A percentile compares a stretch with the other conserved stretches of the same genome.
These are phyloP conservation scores for Apis laboriosa DNA, from an alignment of 1,140 invertebrate species.

Conservation along the genomic window DNA sequence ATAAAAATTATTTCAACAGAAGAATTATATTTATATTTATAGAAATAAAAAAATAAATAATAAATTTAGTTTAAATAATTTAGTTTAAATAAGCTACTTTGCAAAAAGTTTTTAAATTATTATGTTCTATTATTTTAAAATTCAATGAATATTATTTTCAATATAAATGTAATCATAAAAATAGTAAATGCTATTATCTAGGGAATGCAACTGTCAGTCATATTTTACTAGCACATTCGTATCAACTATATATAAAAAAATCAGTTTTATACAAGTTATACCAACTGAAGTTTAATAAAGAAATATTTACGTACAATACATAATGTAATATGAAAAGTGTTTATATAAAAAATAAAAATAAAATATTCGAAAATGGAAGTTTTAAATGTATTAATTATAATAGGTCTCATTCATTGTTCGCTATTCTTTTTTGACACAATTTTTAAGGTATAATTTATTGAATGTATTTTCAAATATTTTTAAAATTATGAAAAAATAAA, in stretches of 20 bases:
- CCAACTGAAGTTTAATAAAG: not conserved
- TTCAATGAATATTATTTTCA: not conserved
- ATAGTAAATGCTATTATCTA: slow-evolving; percentile 7
- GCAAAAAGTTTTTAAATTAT: not conserved
- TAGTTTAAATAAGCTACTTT: not conserved
- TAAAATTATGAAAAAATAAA: not conserved
- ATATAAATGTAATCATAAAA: not conserved
- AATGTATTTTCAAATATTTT: not conserved
- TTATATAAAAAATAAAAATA: slow-evolving; percentile 21
- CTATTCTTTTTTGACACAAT: slow-evolving; percentile 87
- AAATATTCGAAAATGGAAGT: slow-evolving; percentile 73
- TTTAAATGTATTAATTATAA: slow-evolving; percentile 73
- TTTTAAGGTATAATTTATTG: slow-evolving; percentile 83
- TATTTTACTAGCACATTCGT: not conserved
- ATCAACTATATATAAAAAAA: not conserved
- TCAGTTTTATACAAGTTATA: not conserved
- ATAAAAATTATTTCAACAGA: not conserved
- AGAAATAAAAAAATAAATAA: no score
- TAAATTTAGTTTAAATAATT: not conserved
- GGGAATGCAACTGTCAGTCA: slow-evolving; percentile 21
- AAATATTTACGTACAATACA: not conserved
- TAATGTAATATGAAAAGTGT: slow-evolving; percentile 26
- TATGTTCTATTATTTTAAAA: not conserved
- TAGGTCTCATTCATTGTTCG: slow-evolving; percentile 83
- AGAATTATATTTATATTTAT: not conserved